Evolutionary conservation across 2,797 vertebrate genomes (phyloP).

Genomic region (Crocodylus rhombifer): DNA sequence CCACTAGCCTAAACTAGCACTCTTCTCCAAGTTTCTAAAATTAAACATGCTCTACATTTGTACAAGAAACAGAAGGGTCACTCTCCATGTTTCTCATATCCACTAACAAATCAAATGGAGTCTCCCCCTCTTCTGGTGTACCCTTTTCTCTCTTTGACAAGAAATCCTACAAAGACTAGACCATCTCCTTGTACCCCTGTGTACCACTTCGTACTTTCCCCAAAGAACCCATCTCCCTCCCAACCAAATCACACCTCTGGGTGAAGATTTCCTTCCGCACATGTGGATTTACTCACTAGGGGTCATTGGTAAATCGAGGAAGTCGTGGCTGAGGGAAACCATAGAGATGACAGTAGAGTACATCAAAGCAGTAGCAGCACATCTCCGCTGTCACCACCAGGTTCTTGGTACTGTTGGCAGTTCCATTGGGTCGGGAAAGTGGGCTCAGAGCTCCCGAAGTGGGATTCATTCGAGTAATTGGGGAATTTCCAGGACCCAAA

Average conservation of each 20-base stretch:
- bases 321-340: constrained; percentile 88
- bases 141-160: background rate
- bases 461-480: constrained; percentile 86
- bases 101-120: background rate
- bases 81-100: background rate
- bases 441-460: constrained; percentile 86
- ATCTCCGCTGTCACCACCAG: constrained; percentile 89
- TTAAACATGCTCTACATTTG: fast-evolving
- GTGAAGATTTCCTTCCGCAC: background rate
- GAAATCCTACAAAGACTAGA: background rate
- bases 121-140: fast-evolving
- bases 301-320: constrained; percentile 88
- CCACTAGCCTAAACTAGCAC: background rate
- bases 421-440: constrained; percentile 85
- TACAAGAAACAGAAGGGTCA: background rate
- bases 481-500: constrained; percentile 84
- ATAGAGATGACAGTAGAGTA: constrained; percentile 89
- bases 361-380: constrained; percentile 90
- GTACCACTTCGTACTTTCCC: background rate
- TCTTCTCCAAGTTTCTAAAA: background rate
- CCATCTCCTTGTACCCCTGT: fast-evolving
- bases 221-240: background rate
- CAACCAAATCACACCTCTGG: background rate
- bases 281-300: constrained; percentile 84
- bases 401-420: constrained; percentile 86